Evolutionary conservation across 2,113 vertebrate genomes (phyloP).

Genomic region (Phylloscopus trochilus): DNA sequence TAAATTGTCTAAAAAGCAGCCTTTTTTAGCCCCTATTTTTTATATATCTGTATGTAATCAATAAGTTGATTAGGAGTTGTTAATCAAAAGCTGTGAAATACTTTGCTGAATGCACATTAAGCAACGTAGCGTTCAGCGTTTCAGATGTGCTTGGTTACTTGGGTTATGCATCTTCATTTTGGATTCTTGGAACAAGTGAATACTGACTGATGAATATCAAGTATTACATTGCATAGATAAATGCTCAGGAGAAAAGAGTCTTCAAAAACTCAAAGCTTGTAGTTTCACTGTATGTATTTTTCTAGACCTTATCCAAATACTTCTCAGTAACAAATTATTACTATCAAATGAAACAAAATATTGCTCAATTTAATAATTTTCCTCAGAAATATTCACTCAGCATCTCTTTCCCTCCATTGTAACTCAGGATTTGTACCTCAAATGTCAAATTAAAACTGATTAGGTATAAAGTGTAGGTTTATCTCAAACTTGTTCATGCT

Average conservation of each 20-base stretch:
- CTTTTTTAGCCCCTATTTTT: not conserved
- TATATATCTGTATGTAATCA: not conserved
- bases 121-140: not conserved
- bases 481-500: not conserved
- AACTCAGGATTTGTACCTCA: not conserved
- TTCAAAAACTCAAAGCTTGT: not conserved
- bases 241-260: not conserved
- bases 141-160: not conserved
- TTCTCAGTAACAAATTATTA: not conserved
- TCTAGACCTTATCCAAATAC: not conserved
- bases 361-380: not conserved
- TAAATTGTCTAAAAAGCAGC: not conserved
- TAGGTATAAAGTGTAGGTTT: not conserved
- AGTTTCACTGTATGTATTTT: not conserved
- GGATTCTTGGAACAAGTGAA: not conserved
- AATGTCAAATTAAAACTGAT: not conserved
- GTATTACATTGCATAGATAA: not conserved
- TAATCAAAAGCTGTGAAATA: not conserved
- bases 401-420: not conserved
- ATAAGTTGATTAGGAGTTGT: not conserved
- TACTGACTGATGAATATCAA: not conserved
- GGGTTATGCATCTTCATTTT: not conserved
- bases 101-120: not conserved
- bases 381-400: not conserved
- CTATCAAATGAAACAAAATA: not conserved